Evolutionary conservation across 2,113 vertebrate species (phyloP).

Genomic region (Campylomormyrus numenius): DNA sequence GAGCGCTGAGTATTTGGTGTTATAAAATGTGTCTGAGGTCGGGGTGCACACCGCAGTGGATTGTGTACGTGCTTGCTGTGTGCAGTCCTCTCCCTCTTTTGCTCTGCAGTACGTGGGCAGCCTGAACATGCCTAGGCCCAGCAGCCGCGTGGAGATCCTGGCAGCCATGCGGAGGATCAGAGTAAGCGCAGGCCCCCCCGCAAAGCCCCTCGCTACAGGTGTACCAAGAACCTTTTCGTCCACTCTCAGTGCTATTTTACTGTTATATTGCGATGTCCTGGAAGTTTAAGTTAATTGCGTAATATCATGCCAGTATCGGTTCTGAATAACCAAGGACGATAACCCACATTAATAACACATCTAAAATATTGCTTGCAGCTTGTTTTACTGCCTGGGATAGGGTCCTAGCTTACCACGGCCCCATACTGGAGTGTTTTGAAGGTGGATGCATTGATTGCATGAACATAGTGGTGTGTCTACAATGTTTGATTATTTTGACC

Average conservation of each 20-base stretch:
- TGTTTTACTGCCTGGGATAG: background rate
- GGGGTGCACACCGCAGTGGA: background rate
- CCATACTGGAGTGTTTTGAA: background rate
- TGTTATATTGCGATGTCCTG: background rate
- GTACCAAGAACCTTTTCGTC: background rate
- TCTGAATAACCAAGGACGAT: background rate
- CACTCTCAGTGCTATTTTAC: background rate
- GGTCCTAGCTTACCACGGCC: background rate
- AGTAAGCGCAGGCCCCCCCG: conserved; percentile 54
- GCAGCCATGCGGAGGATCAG: conserved; percentile 85
- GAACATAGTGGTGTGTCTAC: background rate
- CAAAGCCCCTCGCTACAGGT: background rate
- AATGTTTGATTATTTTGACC: background rate
- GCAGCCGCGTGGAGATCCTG: conserved; percentile 87
- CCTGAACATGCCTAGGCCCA: conserved; percentile 78
- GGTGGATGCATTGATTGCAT: background rate
- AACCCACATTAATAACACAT: background rate
- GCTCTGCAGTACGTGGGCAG: conserved; percentile 75
- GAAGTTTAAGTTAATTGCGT: background rate
- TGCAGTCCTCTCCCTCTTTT: background rate
- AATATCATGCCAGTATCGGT: background rate
- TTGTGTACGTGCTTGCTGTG: background rate
- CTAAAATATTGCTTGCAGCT: background rate
- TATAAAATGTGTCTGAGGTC: background rate
- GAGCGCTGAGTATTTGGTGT: background rate